Conservation (phyloP, 2,888 invertebrate species). For the Ichneumoninae sp. region DNA sequence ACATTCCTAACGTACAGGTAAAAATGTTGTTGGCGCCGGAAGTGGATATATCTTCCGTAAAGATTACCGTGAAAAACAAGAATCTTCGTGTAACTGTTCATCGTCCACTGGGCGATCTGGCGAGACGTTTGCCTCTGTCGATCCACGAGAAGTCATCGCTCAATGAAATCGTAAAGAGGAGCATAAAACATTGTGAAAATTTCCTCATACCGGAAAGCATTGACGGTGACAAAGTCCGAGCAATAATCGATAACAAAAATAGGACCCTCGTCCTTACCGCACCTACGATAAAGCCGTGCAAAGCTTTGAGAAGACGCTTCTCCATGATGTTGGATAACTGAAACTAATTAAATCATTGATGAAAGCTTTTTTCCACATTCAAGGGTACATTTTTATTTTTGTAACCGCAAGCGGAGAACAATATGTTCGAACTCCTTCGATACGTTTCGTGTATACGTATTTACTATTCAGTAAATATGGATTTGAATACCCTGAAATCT, state of each 20-base stretch:
- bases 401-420: too few relatives aligned
- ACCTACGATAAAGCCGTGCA: conserved; percentile 68
- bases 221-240: conserved; percentile 72
- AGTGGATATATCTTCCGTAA: conserved; percentile 74
- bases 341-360: conserved; percentile 2
- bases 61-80: conserved; percentile 74
- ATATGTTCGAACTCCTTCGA: not conserved
- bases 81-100: conserved; percentile 72
- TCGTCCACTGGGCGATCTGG: conserved; percentile 66
- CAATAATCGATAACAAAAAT: conserved; percentile 71
- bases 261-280: conserved; percentile 72
- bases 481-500: not conserved
- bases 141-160: conserved; percentile 65
- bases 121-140: conserved; percentile 59
- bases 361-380: not conserved
- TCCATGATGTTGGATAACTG: conserved; percentile 34
- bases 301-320: conserved; percentile 54
- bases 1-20: conserved; percentile 61
- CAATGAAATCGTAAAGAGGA: conserved; percentile 64
- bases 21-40: conserved; percentile 71
- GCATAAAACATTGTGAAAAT: conserved; percentile 71
- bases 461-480: not conserved
- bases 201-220: conserved; percentile 73
- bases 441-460: not conserved
- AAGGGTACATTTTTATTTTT: too few relatives aligned